phyloP scores from a whole-genome alignment of 2,888 invertebrate species.

The Teleiodes luculella region DNA sequence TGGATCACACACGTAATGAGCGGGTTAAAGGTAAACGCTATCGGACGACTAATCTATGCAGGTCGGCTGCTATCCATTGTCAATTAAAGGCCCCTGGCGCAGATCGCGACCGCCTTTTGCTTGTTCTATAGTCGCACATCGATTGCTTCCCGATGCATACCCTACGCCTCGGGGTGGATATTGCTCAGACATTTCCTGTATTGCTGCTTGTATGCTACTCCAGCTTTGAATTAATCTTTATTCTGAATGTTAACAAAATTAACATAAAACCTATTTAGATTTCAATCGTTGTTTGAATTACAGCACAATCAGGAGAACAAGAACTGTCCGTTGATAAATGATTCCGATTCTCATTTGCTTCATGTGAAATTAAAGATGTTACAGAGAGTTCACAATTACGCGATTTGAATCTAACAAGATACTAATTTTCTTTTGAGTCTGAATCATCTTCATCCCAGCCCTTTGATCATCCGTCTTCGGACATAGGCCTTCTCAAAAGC shows the following conservation, averaged over 20 bases:
- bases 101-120: conserved; percentile 68
- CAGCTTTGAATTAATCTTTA: conserved; percentile 53
- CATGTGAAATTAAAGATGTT: neutral
- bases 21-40: conserved; percentile 59
- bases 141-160: conserved; percentile 67
- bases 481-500: no score
- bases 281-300: conserved; percentile 40
- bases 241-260: conserved; percentile 60
- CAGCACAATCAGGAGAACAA: conserved; percentile 38
- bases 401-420: neutral
- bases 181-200: conserved; percentile 70
- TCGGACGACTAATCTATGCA: conserved; percentile 49
- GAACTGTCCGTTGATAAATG: neutral
- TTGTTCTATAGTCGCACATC: conserved; percentile 62
- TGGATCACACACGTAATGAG: conserved; percentile 44
- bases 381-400: neutral
- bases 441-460: no score
- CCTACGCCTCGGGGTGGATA: conserved; percentile 65
- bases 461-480: no score
- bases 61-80: conserved; percentile 62
- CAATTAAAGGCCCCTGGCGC: conserved; percentile 68
- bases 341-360: conserved; percentile 4
- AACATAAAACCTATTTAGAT: conserved; percentile 65
- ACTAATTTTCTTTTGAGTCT: neutral
- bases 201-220: conserved; percentile 52